These are phyloP conservation scores for Brotula barbata DNA, from an alignment of 2,797 vertebrate species.

Conservation along the genomic window DNA sequence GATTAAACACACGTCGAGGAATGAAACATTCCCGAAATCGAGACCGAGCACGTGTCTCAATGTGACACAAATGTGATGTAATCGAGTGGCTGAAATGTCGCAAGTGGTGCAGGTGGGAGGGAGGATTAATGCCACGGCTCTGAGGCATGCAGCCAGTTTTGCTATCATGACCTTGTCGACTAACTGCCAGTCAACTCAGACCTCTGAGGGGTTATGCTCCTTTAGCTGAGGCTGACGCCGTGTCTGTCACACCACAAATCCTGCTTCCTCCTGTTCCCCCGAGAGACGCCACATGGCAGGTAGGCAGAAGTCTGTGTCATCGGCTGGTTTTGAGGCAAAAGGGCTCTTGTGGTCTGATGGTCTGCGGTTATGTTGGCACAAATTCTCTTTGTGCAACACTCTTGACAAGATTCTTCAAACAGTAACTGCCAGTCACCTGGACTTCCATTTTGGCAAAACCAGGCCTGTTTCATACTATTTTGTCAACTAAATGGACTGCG, in stretches of 20 bases:
- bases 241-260: slow-evolving; percentile 51
- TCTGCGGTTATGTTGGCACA: too few species aligned
- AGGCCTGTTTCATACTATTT: too few species aligned
- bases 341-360: too few species aligned
- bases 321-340: slow-evolving; percentile 4
- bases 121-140: slow-evolving; percentile 61
- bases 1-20: not conserved
- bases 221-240: slow-evolving; percentile 41
- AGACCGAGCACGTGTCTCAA: not conserved
- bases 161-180: slow-evolving; percentile 72
- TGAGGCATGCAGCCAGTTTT: slow-evolving; percentile 59
- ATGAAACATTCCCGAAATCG: not conserved
- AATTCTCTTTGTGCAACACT: too few species aligned
- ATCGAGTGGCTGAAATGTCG: too few species aligned
- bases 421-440: too few species aligned
- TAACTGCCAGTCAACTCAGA: slow-evolving; percentile 63
- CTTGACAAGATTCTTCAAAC: too few species aligned
- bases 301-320: slow-evolving; percentile 15
- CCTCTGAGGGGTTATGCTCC: slow-evolving; percentile 65
- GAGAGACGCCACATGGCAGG: slow-evolving; percentile 43
- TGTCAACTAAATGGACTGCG: too few species aligned
- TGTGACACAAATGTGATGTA: too few species aligned
- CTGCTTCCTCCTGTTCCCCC: slow-evolving; percentile 6
- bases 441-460: too few species aligned
- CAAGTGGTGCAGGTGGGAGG: slow-evolving; percentile 47